Conservation (phyloP, 2,888 invertebrate species). For the Mythimna ferrago region DNA sequence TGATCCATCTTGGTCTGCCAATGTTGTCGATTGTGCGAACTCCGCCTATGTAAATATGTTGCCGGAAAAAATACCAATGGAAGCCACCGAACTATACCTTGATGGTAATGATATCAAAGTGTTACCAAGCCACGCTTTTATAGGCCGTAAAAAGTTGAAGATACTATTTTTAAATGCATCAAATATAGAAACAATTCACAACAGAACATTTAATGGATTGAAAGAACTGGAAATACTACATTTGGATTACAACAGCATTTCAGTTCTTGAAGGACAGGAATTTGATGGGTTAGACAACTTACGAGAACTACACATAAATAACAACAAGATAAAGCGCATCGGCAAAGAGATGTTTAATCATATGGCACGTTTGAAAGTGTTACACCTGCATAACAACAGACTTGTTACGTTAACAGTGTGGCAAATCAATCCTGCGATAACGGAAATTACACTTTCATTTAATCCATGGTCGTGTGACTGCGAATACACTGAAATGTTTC, state of each 20-base stretch:
- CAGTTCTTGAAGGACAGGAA: conserved; percentile 94
- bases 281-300: conserved; percentile 94
- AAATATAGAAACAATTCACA: conserved; percentile 94
- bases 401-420: conserved; percentile 93
- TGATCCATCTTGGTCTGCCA: conserved; percentile 96
- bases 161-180: conserved; percentile 95
- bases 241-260: conserved; percentile 94
- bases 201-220: conserved; percentile 96
- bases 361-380: conserved; percentile 92
- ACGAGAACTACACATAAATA: conserved; percentile 93
- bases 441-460: conserved; percentile 92
- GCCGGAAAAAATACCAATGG: conserved; percentile 97
- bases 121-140: conserved; percentile 95
- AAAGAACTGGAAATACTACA: conserved; percentile 94
- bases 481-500: conserved; percentile 93
- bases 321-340: conserved; percentile 93
- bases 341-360: conserved; percentile 93
- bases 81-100: conserved; percentile 96
- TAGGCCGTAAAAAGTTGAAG: conserved; percentile 95
- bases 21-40: conserved; percentile 95
- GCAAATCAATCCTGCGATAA: conserved; percentile 92
- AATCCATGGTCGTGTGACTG: conserved; percentile 97
- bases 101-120: conserved; percentile 95
- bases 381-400: conserved; percentile 94
- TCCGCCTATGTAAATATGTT: conserved; percentile 93